These are phyloP conservation scores for Eptesicus fuscus DNA, from an alignment of 2,113 vertebrate genomes.

Conservation along the genomic window DNA sequence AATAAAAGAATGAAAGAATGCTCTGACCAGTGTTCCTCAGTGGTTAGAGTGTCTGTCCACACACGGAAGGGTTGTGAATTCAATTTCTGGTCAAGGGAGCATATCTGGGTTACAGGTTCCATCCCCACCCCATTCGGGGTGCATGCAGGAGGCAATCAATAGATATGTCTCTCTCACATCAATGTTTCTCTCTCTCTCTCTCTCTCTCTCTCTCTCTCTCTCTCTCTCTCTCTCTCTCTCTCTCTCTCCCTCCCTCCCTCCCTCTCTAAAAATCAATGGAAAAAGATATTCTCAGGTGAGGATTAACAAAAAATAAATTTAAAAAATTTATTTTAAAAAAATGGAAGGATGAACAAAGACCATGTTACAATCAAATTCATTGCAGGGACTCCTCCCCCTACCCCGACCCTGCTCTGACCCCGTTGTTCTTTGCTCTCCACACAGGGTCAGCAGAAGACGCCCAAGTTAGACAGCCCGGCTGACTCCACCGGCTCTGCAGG, in stretches of 20 bases:
- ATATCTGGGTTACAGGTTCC: no score
- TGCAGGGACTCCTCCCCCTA: rapidly evolving
- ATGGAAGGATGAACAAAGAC: neutral
- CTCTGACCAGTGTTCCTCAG: neutral
- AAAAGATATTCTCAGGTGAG: neutral
- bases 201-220: neutral
- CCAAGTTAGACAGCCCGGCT: no score
- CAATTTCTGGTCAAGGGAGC: no score
- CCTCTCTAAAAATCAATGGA: no score
- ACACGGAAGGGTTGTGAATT: no score
- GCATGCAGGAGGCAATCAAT: no score
- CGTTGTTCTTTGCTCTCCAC: neutral
- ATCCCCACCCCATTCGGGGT: no score
- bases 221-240: neutral
- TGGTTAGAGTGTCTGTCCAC: no score
- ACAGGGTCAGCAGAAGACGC: neutral
- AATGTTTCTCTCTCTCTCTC: neutral
- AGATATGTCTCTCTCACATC: no score
- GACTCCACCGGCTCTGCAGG: neutral
- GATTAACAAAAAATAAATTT: neutral
- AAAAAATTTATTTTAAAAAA: neutral
- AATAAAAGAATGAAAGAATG: neutral
- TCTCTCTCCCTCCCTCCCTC: no score
- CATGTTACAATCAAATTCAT: neutral
- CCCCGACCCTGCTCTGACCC: neutral